These are phyloP conservation scores for Ichneumoninae sp. DNA, from an alignment of 2,888 invertebrate species.

Conservation along the genomic window DNA sequence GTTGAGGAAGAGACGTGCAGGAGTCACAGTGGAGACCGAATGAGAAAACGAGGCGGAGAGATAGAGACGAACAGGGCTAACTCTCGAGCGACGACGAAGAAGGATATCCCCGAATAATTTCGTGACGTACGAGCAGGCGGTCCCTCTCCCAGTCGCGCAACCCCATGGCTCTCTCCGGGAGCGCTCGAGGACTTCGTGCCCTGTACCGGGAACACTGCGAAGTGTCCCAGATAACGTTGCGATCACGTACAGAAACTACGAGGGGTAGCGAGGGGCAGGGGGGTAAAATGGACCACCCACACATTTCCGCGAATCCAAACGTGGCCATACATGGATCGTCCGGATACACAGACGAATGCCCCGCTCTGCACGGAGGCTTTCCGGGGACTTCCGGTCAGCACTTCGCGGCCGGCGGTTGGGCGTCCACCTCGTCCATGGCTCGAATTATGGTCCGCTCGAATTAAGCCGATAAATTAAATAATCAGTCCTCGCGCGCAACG, in stretches of 20 bases:
- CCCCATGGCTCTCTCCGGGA: background rate
- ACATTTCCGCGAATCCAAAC: background rate
- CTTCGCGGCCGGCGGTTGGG: background rate
- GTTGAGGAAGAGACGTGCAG: conserved; percentile 21
- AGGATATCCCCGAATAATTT: conserved; percentile 79
- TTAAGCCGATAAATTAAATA: conserved; percentile 44
- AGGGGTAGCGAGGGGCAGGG: conserved; percentile 6
- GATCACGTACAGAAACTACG: conserved; percentile 63
- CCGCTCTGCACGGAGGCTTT: no score
- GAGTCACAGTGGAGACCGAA: conserved; percentile 44
- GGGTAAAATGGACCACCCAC: conserved; percentile 1
- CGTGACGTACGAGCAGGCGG: conserved; percentile 73
- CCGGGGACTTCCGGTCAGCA: background rate
- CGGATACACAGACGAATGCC: no score
- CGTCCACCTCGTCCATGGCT: conserved; percentile 9
- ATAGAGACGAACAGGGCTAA: conserved; percentile 54
- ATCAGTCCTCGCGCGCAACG: conserved; percentile 17
- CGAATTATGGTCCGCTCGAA: conserved; percentile 37
- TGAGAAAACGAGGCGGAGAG: conserved; percentile 51
- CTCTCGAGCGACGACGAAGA: conserved; percentile 73
- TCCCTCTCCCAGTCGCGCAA: conserved; percentile 29
- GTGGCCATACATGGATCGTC: no score
- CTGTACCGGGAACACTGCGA: conserved; percentile 16
- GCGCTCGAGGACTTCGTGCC: background rate
- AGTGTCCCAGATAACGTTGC: conserved; percentile 64